A percentile compares a stretch with the other conserved stretches of the same genome.
These are phyloP conservation scores for Rousettus madagascariensis DNA, from an alignment of 2,797 vertebrate species.

Conservation along the genomic window DNA sequence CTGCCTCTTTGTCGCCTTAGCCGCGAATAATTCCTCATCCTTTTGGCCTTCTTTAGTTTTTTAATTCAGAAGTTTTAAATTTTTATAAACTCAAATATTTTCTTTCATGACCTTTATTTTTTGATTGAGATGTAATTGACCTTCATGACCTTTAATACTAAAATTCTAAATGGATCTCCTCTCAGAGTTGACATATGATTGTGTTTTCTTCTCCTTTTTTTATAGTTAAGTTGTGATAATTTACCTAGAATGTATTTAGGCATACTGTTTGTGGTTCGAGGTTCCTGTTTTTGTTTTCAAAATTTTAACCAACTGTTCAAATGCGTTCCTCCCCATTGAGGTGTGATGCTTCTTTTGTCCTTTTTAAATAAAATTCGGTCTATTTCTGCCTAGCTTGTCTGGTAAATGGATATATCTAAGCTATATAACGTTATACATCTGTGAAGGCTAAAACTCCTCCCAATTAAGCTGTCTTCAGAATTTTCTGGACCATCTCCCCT, in stretches of 20 bases:
- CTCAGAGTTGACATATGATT: neutral
- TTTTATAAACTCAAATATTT: constrained; percentile 18
- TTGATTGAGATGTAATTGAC: neutral
- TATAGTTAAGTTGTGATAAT: neutral
- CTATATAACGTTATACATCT: neutral
- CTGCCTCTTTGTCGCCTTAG: neutral
- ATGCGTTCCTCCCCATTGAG: neutral
- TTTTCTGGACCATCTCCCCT: constrained; percentile 29
- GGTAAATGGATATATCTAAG: neutral
- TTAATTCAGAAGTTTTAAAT: constrained; percentile 11
- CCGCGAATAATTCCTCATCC: neutral
- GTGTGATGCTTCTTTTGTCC: neutral
- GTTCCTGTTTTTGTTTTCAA: neutral
- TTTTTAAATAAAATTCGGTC: constrained; percentile 26
- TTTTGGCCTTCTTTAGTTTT: neutral
- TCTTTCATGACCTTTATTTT: neutral
- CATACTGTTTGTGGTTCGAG: neutral
- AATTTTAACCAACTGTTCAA: constrained; percentile 26
- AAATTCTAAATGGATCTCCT: neutral
- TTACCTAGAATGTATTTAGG: constrained; percentile 42
- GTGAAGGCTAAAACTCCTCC: neutral
- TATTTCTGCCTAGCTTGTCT: neutral
- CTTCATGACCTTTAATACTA: neutral
- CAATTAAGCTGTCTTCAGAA: constrained; percentile 11
- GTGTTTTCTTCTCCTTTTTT: constrained; percentile 35